A percentile compares a stretch with the other conserved stretches of the same genome.
These are phyloP conservation scores for Dimorphilus gyrociliatus DNA, from an alignment of 2,888 invertebrate species.

Conservation along the genomic window DNA sequence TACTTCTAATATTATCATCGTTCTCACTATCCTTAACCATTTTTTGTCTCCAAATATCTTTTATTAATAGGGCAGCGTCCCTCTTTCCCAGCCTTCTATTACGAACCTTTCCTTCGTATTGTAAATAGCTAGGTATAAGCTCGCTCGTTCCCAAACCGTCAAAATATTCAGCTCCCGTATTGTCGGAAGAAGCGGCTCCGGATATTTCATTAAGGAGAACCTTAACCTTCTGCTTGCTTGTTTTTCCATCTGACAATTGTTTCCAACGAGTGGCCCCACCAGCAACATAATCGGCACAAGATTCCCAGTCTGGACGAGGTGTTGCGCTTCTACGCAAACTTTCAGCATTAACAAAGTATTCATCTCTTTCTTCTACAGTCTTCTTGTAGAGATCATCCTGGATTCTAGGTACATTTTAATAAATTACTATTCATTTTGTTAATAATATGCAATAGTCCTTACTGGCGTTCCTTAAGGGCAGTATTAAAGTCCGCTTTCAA, in stretches of 20 bases:
- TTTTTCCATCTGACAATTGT: slow-evolving; percentile 27
- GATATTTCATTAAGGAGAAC: slow-evolving; percentile 27
- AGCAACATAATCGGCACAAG: slow-evolving; percentile 26
- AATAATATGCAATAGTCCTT: too few species aligned
- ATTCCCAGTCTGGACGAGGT: slow-evolving; percentile 34
- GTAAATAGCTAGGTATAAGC: slow-evolving; percentile 28
- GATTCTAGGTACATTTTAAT: slow-evolving; percentile 14
- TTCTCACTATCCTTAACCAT: slow-evolving; percentile 25
- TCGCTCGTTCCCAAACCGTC: slow-evolving; percentile 33
- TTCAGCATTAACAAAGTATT: slow-evolving; percentile 31
- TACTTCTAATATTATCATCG: slow-evolving; percentile 19
- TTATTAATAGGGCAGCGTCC: slow-evolving; percentile 28
- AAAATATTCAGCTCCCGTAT: slow-evolving; percentile 26
- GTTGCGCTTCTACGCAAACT: slow-evolving; percentile 27
- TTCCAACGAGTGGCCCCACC: slow-evolving; percentile 31
- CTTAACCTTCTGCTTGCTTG: slow-evolving; percentile 29
- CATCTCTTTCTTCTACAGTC: slow-evolving; percentile 29
- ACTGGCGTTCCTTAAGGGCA: too few species aligned
- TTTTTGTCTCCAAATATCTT: slow-evolving; percentile 34
- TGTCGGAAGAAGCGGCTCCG: slow-evolving; percentile 18
- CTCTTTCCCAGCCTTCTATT: slow-evolving; percentile 31
- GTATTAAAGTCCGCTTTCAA: too few species aligned
- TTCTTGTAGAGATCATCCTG: slow-evolving; percentile 26
- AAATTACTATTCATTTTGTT: too few species aligned
- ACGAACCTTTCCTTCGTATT: slow-evolving; percentile 25